Base-by-base conservation (phyloP, 2,888 invertebrate species). In the Chymomyza amoena region DNA sequence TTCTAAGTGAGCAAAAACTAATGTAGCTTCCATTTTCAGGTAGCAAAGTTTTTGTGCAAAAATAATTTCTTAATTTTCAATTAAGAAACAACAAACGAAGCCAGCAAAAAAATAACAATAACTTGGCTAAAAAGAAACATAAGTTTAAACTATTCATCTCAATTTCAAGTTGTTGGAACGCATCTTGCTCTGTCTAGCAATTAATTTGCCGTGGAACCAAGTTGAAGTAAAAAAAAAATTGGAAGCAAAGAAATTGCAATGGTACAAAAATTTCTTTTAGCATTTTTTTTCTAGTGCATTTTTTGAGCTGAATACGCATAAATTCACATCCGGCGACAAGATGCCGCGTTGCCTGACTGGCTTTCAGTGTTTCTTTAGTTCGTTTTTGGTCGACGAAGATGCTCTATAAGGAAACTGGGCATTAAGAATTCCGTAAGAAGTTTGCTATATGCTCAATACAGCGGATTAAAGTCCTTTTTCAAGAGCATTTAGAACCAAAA, bases 271-370 rank as follows among this genome's bases (percentile, higher is more conserved):
- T 68, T 56, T 67, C 64, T 65, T 59, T 10, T 13, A 13, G 6
- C 6, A 9, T 28, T 61, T 52, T 69, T 60, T 32, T 61, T 66
- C 7, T 52, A 32, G 13, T 56, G 59, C 50, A 52, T 66, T 64
- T 67, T 72, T 73, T 69, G 63, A 79, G 82, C 86, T 85, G 86
- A 87, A 84, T 82, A 81, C 81, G 83, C 86, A 87, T 87, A 82
- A 87, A 87, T 87, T 87, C 81, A 77, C 84, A 84, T 85, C 87
- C 84, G 82, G 78, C 82, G 86, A 86, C 87, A 85, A 84, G 82
- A 79, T 87, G 86, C 75, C 73, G 63, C 45, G 72, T 64, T 59
- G 32, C 45, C 50, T 25, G 62, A 18, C 39, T 36, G 36, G 18
- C 36, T 39, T 61, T 61, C 32, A 16, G 18, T 61, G 28, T 61